These are phyloP conservation scores for Sinocyclocheilus rhinocerous DNA, from an alignment of 2,113 vertebrate genomes.

Conservation along the genomic window DNA sequence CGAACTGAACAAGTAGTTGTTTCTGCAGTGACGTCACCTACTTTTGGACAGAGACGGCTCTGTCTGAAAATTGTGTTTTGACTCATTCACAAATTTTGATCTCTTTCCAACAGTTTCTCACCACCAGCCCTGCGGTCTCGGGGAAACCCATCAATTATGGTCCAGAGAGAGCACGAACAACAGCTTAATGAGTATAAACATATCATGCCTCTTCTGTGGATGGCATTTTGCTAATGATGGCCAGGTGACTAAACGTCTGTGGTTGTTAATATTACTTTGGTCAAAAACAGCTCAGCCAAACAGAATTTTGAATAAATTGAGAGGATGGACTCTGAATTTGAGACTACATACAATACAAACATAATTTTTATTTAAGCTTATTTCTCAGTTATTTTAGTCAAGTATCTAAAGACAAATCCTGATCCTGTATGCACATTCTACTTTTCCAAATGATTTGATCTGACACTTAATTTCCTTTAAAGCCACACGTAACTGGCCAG, in stretches of 20 bases:
- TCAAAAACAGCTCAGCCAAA: background rate
- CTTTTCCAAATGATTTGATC: background rate
- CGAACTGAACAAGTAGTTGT: background rate
- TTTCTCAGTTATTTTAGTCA: background rate
- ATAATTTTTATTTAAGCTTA: background rate
- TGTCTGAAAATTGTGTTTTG: background rate
- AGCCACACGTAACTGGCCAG: background rate
- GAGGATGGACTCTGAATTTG: background rate
- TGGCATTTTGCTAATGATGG: background rate
- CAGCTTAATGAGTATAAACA: background rate
- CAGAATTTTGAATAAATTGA: background rate
- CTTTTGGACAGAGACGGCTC: background rate
- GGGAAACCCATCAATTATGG: slow-evolving; percentile 15
- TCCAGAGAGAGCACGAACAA: background rate
- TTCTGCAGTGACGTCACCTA: background rate
- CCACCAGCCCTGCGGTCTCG: background rate
- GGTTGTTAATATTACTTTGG: background rate
- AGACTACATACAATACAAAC: background rate
- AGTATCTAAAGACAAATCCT: background rate
- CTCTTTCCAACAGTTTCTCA: background rate
- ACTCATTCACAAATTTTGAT: slow-evolving; percentile 24
- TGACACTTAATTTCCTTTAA: background rate
- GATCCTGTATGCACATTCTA: background rate
- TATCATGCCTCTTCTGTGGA: background rate
- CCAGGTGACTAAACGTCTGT: background rate